Evolutionary conservation across 2,797 vertebrate species (phyloP).

Genomic region (Emys orbicularis): DNA sequence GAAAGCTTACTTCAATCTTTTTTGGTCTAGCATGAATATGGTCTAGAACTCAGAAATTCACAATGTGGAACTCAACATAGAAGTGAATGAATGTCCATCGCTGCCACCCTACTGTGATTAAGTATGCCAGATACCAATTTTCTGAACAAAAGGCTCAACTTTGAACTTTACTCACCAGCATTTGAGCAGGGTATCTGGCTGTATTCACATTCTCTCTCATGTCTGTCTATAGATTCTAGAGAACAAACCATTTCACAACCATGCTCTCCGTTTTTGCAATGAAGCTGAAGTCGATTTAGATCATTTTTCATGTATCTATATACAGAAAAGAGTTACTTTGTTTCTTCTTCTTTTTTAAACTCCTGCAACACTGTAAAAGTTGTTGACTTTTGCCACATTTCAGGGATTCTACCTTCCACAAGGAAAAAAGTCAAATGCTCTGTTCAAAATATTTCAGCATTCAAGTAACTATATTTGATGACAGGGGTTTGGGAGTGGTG

Average conservation of each 20-base stretch:
- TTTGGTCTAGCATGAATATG: neutral
- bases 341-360: neutral
- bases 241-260: slow-evolving; percentile 90
- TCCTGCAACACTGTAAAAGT: neutral
- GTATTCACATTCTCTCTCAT: slow-evolving; percentile 90
- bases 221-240: slow-evolving; percentile 89
- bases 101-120: neutral
- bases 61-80: neutral
- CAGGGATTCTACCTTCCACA: neutral
- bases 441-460: neutral
- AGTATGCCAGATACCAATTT: neutral
- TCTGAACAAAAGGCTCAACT: neutral
- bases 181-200: slow-evolving; percentile 87
- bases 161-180: slow-evolving; percentile 78
- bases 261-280: slow-evolving; percentile 86
- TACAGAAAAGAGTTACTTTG: neutral
- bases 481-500: neutral
- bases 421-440: neutral
- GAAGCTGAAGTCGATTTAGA: slow-evolving; percentile 90
- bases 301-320: slow-evolving; percentile 93
- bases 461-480: neutral
- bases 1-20: neutral
- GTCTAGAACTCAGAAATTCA: neutral
- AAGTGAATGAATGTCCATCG: neutral
- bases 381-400: neutral